These are phyloP conservation scores for Lutjanus campechanus DNA, from an alignment of 2,797 vertebrate genomes.

Conservation along the genomic window DNA sequence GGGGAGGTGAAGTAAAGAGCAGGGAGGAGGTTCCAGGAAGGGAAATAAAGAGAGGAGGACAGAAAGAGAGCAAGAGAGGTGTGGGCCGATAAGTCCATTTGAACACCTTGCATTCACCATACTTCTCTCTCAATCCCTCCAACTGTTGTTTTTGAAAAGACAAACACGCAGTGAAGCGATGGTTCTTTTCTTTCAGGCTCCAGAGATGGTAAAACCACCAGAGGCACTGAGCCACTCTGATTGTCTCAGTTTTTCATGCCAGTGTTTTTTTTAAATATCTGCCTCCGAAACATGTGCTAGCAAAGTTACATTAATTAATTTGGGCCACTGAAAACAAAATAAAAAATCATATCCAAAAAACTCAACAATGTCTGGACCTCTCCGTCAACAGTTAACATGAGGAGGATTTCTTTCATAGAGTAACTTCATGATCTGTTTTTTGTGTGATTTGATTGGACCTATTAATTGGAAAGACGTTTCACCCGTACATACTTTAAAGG, in stretches of 20 bases:
- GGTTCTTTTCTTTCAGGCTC: constrained; percentile 18
- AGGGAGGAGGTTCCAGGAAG: constrained; percentile 35
- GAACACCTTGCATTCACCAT: constrained; percentile 33
- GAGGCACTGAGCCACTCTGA: background rate
- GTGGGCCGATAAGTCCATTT: constrained; percentile 15
- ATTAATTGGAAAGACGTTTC: no score
- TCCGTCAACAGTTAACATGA: no score
- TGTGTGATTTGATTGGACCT: no score
- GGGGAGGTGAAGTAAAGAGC: constrained; percentile 30
- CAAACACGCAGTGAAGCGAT: constrained; percentile 8
- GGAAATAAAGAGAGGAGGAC: constrained; percentile 20
- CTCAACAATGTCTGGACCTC: no score
- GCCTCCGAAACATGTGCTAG: background rate
- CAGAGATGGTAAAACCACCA: constrained; percentile 5
- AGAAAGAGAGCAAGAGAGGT: background rate
- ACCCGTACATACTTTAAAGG: no score
- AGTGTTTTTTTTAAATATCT: background rate
- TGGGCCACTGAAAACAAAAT: background rate
- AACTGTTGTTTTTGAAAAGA: constrained; percentile 20
- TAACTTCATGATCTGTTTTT: no score
- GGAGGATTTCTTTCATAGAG: no score
- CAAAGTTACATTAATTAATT: background rate
- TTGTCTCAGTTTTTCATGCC: background rate
- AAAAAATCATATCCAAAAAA: no score
- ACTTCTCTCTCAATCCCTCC: constrained; percentile 6